Percentiles rank a stretch among this genome's conserved stretches.
Evolutionary conservation across 2,797 vertebrate species (phyloP).

Genomic region (Brotula barbata): DNA sequence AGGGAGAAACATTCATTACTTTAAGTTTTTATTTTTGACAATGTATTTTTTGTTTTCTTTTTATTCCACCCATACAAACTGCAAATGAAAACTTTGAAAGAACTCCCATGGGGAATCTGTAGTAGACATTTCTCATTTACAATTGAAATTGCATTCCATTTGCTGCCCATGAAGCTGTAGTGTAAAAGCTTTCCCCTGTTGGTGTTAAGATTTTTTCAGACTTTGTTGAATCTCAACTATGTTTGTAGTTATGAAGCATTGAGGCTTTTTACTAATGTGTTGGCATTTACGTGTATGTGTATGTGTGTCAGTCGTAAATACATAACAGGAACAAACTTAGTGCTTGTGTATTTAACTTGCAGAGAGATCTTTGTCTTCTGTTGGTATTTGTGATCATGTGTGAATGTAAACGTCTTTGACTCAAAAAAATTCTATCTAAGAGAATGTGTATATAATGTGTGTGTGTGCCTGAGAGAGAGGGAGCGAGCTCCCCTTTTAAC

Average conservation of each 20-base stretch:
- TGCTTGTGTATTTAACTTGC: neutral
- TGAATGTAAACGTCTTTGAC: neutral
- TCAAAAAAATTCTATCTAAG: neutral
- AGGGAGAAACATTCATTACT: too few species aligned
- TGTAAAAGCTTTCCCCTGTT: constrained; percentile 15
- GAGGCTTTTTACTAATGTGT: neutral
- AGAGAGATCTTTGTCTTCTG: too few species aligned
- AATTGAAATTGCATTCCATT: too few species aligned
- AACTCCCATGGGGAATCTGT: too few species aligned
- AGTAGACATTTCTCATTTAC: too few species aligned
- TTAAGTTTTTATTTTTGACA: too few species aligned
- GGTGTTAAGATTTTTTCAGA: constrained; percentile 63
- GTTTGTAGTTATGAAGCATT: constrained; percentile 64
- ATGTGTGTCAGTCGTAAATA: constrained; percentile 15
- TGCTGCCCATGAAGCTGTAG: too few species aligned
- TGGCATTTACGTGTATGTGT: constrained; percentile 1
- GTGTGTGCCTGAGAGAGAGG: constrained; percentile 8
- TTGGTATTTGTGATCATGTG: neutral
- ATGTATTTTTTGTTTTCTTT: neutral
- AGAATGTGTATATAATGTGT: neutral
- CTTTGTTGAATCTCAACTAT: constrained; percentile 63
- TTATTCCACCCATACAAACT: neutral
- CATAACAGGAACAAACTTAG: constrained; percentile 15
- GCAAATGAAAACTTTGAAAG: too few species aligned
- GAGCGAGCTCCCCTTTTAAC: constrained; percentile 44